Evolutionary conservation across 2,113 vertebrate species (phyloP).

Genomic region (Phyllostomus discolor): DNA sequence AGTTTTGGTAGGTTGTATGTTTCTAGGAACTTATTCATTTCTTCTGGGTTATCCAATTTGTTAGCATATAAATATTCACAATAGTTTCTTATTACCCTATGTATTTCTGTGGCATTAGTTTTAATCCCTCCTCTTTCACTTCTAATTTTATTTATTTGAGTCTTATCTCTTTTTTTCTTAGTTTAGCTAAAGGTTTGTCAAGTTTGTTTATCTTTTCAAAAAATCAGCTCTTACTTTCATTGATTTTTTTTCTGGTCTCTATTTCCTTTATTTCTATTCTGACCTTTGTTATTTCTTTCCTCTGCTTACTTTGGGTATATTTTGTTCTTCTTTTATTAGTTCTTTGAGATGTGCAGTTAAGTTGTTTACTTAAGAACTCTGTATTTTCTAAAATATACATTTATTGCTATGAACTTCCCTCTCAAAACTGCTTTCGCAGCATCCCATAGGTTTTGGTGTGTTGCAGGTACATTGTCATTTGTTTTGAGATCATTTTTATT

Average conservation of each 20-base stretch:
- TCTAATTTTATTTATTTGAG: no score
- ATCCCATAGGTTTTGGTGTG: neutral
- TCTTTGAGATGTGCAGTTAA: neutral
- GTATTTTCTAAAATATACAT: neutral
- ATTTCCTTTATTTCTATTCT: neutral
- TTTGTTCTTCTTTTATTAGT: neutral
- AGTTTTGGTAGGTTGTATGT: neutral
- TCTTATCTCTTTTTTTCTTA: no score
- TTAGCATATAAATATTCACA: no score
- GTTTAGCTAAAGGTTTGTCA: neutral
- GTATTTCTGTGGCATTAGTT: no score
- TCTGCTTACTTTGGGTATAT: no score
- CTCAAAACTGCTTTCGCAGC: neutral
- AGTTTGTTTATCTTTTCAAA: neutral
- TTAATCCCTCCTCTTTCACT: no score
- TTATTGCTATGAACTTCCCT: neutral
- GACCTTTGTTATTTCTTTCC: no score
- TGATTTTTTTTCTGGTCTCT: neutral
- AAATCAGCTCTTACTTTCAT: neutral
- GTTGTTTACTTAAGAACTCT: neutral
- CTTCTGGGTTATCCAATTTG: no score
- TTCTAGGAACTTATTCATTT: neutral
- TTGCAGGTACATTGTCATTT: neutral
- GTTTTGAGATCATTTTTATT: neutral
- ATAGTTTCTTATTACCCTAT: no score